Evolutionary conservation across 2,113 vertebrate species (phyloP).

Genomic region (Cathartes aura): DNA sequence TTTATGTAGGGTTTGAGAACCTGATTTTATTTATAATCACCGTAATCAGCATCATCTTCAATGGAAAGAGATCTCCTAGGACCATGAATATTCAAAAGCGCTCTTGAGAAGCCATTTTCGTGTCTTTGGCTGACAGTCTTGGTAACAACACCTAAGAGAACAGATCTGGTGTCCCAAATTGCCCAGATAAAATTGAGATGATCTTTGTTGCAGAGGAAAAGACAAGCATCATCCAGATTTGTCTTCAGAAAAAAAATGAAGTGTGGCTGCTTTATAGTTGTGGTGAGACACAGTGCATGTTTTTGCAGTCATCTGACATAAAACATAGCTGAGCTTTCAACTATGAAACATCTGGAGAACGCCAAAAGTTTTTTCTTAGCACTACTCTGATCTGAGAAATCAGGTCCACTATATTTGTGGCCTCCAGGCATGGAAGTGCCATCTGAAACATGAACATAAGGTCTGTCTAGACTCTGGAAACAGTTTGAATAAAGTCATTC

Average conservation of each 20-base stretch:
- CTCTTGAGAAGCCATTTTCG: not conserved
- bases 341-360: constrained; percentile 16
- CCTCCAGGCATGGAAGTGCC: not conserved
- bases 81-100: not conserved
- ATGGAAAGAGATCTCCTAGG: not conserved
- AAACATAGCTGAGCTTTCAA: not conserved
- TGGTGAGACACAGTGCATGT: not conserved
- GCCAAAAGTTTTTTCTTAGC: not conserved
- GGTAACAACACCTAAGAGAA: not conserved
- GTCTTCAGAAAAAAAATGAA: not conserved
- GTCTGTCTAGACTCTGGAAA: not conserved
- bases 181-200: not conserved
- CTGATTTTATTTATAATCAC: not conserved
- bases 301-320: not conserved
- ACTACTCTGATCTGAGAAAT: not conserved
- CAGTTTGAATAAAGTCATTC: not conserved
- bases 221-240: not conserved
- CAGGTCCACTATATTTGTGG: not conserved
- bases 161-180: not conserved
- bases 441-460: not conserved
- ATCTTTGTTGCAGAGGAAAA: not conserved
- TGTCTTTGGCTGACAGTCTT: not conserved
- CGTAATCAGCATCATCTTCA: not conserved
- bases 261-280: not conserved
- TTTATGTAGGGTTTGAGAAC: not conserved